These are phyloP conservation scores for Xyliphius kryptos DNA, from an alignment of 2,113 vertebrate genomes.

Conservation along the genomic window DNA sequence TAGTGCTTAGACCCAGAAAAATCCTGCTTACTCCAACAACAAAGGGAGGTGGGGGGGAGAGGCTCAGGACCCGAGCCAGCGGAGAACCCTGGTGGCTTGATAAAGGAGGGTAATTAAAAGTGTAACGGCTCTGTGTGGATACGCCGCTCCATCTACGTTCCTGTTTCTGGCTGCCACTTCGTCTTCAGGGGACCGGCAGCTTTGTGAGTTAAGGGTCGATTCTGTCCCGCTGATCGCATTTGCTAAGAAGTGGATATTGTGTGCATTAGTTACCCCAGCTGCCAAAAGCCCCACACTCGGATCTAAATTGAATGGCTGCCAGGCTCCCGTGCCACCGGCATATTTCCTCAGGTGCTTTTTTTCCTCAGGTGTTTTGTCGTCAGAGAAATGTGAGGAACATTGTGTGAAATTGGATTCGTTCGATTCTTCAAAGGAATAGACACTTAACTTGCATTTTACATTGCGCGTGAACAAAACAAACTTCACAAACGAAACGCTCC, in stretches of 20 bases:
- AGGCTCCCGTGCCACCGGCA: not conserved
- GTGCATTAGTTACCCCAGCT: conserved; percentile 14
- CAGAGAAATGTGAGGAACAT: no score
- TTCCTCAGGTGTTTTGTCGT: not conserved
- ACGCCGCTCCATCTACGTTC: not conserved
- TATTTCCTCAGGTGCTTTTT: not conserved
- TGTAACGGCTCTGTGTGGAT: conserved; percentile 9
- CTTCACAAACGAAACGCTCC: no score
- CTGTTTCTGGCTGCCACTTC: not conserved
- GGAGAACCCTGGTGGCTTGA: conserved; percentile 23
- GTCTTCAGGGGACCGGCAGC: not conserved
- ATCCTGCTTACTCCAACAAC: conserved; percentile 36
- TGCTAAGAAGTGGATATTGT: conserved; percentile 8
- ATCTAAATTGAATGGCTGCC: conserved; percentile 11
- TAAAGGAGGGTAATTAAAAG: conserved; percentile 37
- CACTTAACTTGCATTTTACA: no score
- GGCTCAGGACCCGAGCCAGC: conserved; percentile 23
- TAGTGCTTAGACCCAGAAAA: conserved; percentile 38
- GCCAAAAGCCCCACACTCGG: not conserved
- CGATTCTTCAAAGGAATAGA: conserved; percentile 7
- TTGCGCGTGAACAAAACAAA: no score
- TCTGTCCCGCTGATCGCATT: conserved; percentile 17
- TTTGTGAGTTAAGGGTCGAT: conserved; percentile 3
- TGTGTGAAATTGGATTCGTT: not conserved
- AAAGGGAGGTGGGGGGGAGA: conserved; percentile 13